These are phyloP conservation scores for Anas platyrhynchos DNA, from an alignment of 2,113 vertebrate genomes.

Conservation along the genomic window DNA sequence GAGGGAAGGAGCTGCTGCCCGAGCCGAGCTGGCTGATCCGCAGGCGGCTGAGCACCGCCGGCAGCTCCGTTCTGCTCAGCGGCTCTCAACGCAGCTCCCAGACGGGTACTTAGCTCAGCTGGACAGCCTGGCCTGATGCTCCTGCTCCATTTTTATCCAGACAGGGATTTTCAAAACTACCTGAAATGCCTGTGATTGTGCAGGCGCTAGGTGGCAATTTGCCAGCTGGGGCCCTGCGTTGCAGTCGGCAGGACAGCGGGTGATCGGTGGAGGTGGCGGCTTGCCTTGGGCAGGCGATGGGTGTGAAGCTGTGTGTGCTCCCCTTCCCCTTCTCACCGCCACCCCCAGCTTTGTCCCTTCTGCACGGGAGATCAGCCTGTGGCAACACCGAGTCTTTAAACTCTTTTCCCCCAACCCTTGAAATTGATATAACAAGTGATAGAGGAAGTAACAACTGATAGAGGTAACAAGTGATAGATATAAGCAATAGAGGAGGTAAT, in stretches of 20 bases:
- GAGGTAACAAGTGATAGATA: not conserved
- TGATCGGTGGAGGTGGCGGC: accelerated
- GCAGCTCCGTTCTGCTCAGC: not conserved
- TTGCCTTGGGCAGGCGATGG: not conserved
- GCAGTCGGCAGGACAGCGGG: not conserved
- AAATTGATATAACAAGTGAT: not conserved
- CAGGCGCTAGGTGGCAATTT: not conserved
- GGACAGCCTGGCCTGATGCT: not conserved
- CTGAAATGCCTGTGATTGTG: constrained; percentile 27
- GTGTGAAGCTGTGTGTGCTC: not conserved
- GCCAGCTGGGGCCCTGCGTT: not conserved
- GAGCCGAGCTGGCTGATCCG: accelerated
- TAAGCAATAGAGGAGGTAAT: not conserved
- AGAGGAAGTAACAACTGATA: not conserved
- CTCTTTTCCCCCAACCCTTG: not conserved
- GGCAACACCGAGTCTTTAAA: not conserved
- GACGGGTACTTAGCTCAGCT: constrained; percentile 15
- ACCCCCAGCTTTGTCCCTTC: not conserved
- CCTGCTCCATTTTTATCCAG: constrained; percentile 26
- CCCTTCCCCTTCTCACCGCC: not conserved
- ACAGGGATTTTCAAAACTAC: not conserved
- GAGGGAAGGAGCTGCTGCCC: not conserved
- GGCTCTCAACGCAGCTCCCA: not conserved
- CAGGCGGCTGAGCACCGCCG: accelerated
- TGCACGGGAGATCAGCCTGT: not conserved